A percentile compares a stretch with the other conserved stretches of the same genome.
Evolutionary conservation across 2,888 invertebrate species (phyloP).

Genomic region (Cataglyphis livida): DNA sequence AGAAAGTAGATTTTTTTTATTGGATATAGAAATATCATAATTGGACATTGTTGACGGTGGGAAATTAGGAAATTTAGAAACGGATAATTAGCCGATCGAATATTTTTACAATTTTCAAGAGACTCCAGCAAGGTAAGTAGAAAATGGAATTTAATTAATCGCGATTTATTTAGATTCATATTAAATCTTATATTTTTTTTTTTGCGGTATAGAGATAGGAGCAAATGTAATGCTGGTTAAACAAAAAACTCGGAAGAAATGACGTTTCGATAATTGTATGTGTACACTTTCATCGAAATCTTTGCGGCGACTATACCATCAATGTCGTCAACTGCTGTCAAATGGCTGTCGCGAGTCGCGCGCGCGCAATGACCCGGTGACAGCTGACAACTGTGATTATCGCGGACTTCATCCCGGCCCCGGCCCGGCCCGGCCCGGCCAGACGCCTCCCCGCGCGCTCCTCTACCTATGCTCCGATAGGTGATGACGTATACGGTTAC

Average conservation of each 20-base stretch:
- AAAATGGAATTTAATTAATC: background rate
- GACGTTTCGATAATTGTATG: no score
- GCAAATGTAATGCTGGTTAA: no score
- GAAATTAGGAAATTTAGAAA: no score
- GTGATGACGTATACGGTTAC: constrained; percentile 7
- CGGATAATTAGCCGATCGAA: background rate
- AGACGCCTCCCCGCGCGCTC: background rate
- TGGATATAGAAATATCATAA: no score
- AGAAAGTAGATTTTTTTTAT: background rate
- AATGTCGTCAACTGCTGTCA: background rate
- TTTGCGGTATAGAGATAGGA: background rate
- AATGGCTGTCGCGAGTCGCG: background rate
- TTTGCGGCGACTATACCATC: background rate
- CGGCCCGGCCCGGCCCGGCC: no score
- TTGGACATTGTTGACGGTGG: no score
- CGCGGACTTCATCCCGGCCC: background rate
- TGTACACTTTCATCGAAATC: background rate
- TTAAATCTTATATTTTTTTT: background rate
- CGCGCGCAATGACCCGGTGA: background rate
- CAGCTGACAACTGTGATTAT: background rate
- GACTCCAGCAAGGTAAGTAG: background rate
- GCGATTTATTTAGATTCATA: background rate
- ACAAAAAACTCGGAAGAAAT: no score
- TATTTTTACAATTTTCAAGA: background rate
- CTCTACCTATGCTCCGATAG: background rate